A percentile compares a stretch with the other conserved stretches of the same genome.
phyloP scores from a whole-genome alignment of 30 jellyfish, hydroid and myxozoan species.

The Nemopilema nomurai region DNA sequence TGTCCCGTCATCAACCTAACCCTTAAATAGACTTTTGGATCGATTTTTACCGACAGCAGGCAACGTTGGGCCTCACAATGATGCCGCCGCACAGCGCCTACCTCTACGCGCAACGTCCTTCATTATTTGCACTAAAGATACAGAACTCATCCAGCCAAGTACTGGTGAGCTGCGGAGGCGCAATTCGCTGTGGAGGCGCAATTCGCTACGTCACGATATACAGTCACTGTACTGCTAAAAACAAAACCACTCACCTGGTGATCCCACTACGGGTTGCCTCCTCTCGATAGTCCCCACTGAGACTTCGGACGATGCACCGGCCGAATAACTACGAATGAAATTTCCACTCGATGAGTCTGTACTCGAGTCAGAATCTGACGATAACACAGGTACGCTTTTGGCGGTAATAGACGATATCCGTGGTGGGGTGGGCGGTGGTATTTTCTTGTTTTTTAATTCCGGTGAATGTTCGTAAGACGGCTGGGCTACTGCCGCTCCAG shows the following conservation, averaged over 20 bases:
- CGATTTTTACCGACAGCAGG: too few relatives aligned
- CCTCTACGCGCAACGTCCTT: too few relatives aligned
- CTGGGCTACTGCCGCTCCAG: conserved; percentile 12
- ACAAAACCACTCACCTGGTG: conserved; percentile 24
- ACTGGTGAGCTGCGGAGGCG: not conserved
- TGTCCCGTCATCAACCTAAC: too few relatives aligned
- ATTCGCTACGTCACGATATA: too few relatives aligned
- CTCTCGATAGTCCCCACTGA: conserved; percentile 45
- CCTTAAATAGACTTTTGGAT: too few relatives aligned
- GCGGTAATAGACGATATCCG: conserved; percentile 77
- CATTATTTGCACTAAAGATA: too few relatives aligned
- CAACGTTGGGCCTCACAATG: too few relatives aligned
- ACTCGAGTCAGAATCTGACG: conserved; percentile 37
- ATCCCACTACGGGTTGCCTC: conserved; percentile 41
- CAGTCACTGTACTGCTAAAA: not conserved
- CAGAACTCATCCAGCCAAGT: too few relatives aligned
- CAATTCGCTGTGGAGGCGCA: too few relatives aligned
- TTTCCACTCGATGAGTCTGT: conserved; percentile 3
- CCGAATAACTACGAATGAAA: conserved; percentile 52
- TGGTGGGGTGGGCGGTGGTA: conserved; percentile 99
- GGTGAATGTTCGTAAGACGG: not conserved
- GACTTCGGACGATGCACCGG: conserved; percentile 53
- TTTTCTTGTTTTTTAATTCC: conserved; percentile 32
- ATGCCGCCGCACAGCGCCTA: too few relatives aligned
- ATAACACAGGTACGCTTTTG: conserved; percentile 67